These are phyloP conservation scores for Tethea ocularis DNA, from an alignment of 2,888 invertebrate genomes.

Conservation along the genomic window DNA sequence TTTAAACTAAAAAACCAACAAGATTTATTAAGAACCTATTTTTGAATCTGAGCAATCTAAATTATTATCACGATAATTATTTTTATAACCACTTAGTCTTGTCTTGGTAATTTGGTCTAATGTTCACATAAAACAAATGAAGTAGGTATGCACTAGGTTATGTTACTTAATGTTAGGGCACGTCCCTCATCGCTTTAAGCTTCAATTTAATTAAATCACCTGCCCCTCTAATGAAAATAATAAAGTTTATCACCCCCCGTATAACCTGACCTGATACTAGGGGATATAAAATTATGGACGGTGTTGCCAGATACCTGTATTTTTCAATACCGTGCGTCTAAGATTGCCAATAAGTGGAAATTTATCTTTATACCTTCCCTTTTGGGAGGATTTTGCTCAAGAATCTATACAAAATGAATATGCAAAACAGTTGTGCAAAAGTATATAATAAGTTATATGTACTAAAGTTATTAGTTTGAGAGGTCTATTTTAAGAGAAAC, in stretches of 20 bases:
- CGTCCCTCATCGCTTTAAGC: constrained; percentile 39
- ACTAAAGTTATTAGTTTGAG: too few relatives aligned
- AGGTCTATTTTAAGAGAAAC: too few relatives aligned
- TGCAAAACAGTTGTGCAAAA: too few relatives aligned
- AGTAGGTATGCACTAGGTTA: constrained; percentile 18
- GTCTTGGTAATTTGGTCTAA: background rate
- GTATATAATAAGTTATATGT: too few relatives aligned
- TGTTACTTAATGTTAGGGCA: constrained; percentile 52
- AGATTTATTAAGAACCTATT: too few relatives aligned
- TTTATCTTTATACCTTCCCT: constrained; percentile 26
- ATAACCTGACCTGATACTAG: constrained; percentile 25
- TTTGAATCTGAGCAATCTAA: too few relatives aligned
- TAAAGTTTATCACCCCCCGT: constrained; percentile 44
- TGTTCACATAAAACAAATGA: background rate
- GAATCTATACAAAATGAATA: too few relatives aligned
- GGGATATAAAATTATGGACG: constrained; percentile 41
- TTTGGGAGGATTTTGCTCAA: background rate
- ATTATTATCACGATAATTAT: too few relatives aligned
- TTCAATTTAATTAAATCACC: constrained; percentile 49
- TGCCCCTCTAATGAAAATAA: constrained; percentile 57
- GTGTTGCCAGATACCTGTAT: constrained; percentile 37
- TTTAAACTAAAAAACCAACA: too few relatives aligned
- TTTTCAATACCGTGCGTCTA: constrained; percentile 32
- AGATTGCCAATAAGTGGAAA: constrained; percentile 20
- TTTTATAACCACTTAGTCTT: constrained; percentile 3